Base-by-base conservation (phyloP, 2,113 vertebrate genomes). In the Thalassarche chlororhynchos region DNA sequence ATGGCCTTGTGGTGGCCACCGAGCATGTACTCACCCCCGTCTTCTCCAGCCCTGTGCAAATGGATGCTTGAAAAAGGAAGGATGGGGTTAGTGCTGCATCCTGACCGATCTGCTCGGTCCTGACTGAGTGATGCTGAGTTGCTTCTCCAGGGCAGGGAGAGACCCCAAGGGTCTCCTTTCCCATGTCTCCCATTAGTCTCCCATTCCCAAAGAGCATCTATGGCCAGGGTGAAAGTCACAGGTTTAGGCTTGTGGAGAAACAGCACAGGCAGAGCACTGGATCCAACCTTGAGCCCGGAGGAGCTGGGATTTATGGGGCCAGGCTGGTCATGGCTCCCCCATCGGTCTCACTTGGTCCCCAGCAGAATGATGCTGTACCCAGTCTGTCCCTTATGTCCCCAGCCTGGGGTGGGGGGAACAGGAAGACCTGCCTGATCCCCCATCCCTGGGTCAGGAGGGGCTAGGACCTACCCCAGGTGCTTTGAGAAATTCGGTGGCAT, bases 101-200 rank as follows among this genome's bases (percentile, higher is more conserved):
- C 66, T 0, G 0, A 17, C 8, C 0, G 0, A 14, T 20, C 19
- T 1, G 0, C 64, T 71, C 0, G 0, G 6, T 36, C 17, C 49
- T 68, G 55, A n/a, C 20, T 0, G 1, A 34, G 20, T 3, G 1
- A 28, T 31, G 34, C 34, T 0, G 0, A 14, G 32, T 3, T 4
- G 7, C 38, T 75, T 51, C 38, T 76, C 17, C n/a, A 51, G 51
- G 36, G 4, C 47, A 47, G 21, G 11, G 36, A 74, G 34, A 72
- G 18, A 23, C 8, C 15, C 14, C 14, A 10, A 13, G n/a, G 23
- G 29, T n/a, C 42, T 89, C 17, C 12, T 8, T 82, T 57, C 17
- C 28, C 15, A 0, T 12, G 15, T 32, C 17, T 82, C 44, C 61
- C 20, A 13, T 55, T 26, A 40, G n/a, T 40, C 9, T 92, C 31